phyloP scores from a whole-genome alignment of 2,888 invertebrate genomes.

The Petrophora chlorosata region DNA sequence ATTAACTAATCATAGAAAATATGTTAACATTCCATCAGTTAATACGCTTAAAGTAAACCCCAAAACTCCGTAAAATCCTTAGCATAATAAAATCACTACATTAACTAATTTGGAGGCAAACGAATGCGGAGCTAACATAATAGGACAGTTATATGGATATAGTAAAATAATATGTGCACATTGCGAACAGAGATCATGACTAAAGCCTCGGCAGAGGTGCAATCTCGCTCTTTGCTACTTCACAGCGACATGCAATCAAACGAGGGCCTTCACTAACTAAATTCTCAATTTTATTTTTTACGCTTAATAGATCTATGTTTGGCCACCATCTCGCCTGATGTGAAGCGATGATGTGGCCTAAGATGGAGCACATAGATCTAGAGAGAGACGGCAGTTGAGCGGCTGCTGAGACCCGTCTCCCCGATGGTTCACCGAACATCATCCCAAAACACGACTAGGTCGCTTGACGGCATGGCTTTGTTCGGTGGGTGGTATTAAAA shows the following conservation, averaged over 20 bases:
- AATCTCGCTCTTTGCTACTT: conserved; percentile 38
- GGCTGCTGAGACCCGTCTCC: no score
- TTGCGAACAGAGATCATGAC: conserved; percentile 60
- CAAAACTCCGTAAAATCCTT: conserved; percentile 64
- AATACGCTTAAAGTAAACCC: conserved; percentile 64
- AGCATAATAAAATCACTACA: conserved; percentile 51
- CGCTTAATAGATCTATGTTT: no score
- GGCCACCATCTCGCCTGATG: no score
- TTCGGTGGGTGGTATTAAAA: no score
- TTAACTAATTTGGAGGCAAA: conserved; percentile 38
- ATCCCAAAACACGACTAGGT: no score
- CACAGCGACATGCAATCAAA: conserved; percentile 7
- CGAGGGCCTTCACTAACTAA: conserved; percentile 10
- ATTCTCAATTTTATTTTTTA: no score
- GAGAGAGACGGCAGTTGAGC: no score
- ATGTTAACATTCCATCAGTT: conserved; percentile 71
- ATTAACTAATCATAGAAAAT: conserved; percentile 46
- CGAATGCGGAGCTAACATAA: conserved; percentile 40
- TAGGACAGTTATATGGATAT: conserved; percentile 33
- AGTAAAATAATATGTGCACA: conserved; percentile 48
- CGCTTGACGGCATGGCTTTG: no score
- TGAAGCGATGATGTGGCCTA: no score
- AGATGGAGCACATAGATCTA: no score
- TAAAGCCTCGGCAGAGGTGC: conserved; percentile 46
- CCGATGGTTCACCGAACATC: no score